Conservation (phyloP, 2,113 vertebrate species). For the Vireo altiloquus region DNA sequence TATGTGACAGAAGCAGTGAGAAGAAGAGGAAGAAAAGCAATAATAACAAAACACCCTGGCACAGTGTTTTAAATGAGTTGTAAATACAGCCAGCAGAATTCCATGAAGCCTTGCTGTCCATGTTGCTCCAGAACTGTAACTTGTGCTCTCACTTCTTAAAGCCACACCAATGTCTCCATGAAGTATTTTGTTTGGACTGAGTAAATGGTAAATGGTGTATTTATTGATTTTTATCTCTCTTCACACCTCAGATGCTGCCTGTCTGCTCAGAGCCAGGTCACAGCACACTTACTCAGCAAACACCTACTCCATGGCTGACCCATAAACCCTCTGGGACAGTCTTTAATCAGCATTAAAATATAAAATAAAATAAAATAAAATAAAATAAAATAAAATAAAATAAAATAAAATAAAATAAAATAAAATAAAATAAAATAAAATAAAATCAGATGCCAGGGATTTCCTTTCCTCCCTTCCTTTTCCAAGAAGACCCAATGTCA, state of each 20-base stretch:
- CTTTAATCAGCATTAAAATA: neutral
- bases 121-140: neutral
- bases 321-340: neutral
- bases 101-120: neutral
- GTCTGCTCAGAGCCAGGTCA: neutral
- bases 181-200: slow-evolving; percentile 36
- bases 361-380: no score
- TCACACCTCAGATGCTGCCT: neutral
- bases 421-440: no score
- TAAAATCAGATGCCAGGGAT: neutral
- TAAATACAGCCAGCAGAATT: neutral
- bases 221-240: slow-evolving; percentile 44
- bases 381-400: no score
- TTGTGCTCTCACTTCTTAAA: neutral
- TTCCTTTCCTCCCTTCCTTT: neutral
- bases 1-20: neutral
- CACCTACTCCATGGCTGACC: neutral
- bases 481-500: neutral
- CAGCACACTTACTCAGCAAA: neutral
- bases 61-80: neutral
- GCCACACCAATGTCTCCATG: neutral
- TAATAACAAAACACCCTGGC: neutral
- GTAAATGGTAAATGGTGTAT: slow-evolving; percentile 3
- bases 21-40: neutral
- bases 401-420: no score